Evolutionary conservation across 2,113 vertebrate genomes (phyloP).

Genomic region (Ciconia maguari): DNA sequence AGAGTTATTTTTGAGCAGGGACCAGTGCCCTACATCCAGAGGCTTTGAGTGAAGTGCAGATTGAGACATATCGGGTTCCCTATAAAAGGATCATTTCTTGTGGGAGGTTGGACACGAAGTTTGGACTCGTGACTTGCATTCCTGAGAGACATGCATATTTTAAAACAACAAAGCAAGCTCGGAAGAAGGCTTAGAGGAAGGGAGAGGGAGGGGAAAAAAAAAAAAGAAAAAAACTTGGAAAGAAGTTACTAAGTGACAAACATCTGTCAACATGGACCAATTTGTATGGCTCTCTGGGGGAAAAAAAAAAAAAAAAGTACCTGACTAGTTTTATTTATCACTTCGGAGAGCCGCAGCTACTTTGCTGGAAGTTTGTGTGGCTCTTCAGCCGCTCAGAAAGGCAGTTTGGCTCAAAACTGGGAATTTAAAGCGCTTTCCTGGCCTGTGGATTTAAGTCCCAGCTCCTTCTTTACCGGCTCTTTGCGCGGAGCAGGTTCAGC

Average conservation of each 20-base stretch:
- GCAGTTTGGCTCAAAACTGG: neutral
- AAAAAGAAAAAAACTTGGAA: constrained; percentile 75
- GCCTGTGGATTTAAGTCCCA: neutral
- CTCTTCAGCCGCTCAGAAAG: neutral
- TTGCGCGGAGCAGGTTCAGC: neutral
- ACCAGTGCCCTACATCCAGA: constrained; percentile 81
- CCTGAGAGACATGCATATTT: constrained; percentile 99
- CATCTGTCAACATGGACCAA: constrained; percentile 90
- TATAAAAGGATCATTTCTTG: constrained; percentile 99
- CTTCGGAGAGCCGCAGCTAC: constrained; percentile 35
- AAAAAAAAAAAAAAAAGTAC: neutral
- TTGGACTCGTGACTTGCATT: constrained; percentile 99
- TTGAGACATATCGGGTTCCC: constrained; percentile 99
- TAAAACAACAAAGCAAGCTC: constrained; percentile 98
- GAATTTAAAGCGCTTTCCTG: constrained; percentile 26
- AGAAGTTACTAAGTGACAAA: constrained; percentile 96
- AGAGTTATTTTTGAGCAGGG: constrained; percentile 73
- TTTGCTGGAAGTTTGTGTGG: neutral
- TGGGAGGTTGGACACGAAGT: constrained; percentile 99
- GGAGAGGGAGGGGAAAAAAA: neutral
- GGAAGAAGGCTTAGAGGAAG: constrained; percentile 82
- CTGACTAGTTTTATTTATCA: constrained; percentile 36
- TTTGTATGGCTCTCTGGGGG: constrained; percentile 59
- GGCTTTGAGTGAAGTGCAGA: constrained; percentile 93
- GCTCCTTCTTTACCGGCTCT: neutral